Evolutionary conservation across 2,113 vertebrate species (phyloP), one percentile per base, ranked within the genome.

Genomic region (Furnarius figulus): DNA sequence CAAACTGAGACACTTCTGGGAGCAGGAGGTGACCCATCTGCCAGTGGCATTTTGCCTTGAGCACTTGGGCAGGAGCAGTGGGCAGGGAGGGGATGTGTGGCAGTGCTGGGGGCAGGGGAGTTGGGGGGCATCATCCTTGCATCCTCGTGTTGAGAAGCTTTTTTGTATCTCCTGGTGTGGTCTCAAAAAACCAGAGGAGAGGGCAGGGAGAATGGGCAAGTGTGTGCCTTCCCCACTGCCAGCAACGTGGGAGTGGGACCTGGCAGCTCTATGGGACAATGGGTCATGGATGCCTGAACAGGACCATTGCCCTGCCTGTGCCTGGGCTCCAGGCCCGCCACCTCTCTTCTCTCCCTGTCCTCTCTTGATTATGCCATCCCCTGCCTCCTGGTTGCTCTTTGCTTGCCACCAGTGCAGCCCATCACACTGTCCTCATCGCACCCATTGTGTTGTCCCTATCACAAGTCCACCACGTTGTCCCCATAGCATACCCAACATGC

Each of bases 211-310:
- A 42, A 31, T 0, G 0, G 46, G 14, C 14, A 50, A 78, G 23
- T 2, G 2, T 0, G 0, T 27, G 31, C 30, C 81, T 5, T 71
- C 15, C 55, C 19, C 5, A 14, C 17, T 25, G 28, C 14, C 3
- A 5, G 23, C 67, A 58, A 19, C 31, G 55, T 2, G 6, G 35
- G 14, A 87, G 37, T 5, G 8, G n/a, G 31, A 40, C 37, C 71
- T 63, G 39, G 70, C 33, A 87, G 16, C 47, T 73, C 56, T 50
- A 31, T 4, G 3, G 31, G 24, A 14, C 1, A 2, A 59, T 21
- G 53, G 33, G 18, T 33, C 20, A 12, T 5, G 50, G 63, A 7
- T 83, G 46, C 31, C 39, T 30, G 61, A 81, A 56, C n/a, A 49
- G 35, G 37, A 49, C 20, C 18, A 9, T 8, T 70, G 59, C 22